Base-by-base conservation (phyloP, 30 jellyfish, hydroid and myxozoan genomes). In the Morbakka virulenta region DNA sequence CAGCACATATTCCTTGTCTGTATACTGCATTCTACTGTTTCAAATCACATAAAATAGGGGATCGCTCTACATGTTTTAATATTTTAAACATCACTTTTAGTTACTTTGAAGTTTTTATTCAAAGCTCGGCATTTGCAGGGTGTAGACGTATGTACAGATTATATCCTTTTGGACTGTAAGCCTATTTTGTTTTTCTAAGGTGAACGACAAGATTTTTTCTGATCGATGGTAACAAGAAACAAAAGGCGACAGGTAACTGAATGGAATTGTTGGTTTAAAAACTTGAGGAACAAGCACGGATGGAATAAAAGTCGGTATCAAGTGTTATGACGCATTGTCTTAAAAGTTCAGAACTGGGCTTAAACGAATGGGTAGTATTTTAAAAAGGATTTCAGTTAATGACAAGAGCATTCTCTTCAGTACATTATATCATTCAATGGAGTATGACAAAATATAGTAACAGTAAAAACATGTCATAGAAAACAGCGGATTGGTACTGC, bases 1-100 rank as follows among this genome's bases (percentile, higher is more conserved):
- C 85, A 86, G 64, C 91, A 77, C 85, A 86, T 86, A 88, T 85
- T 88, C 57, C 96, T 83, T 84, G 77, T 86, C 88, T 86, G 91
- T 88, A 91, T 85, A 83, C 62, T 81, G 94, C 94, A 81, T 83
- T 83, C 73, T 83, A 83, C 94, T 49, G 94, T 83, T 69, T 84
- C 94, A 83, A 73, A 72, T 69, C 87, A 72, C 87, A 51, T 52
- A 41, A 41, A 41, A 41, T 41, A 41, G 57, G 57, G 57, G 57
- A 6, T 41, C 17, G 9, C 57, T 41, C 57, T 6, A 9, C 57
- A 41, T 41, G 57, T 17, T 17, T 41, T 41, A 41, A 41, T 41
- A 41, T 41, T 41, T 9, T 41, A 41, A 41, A 41, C 13, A 41
- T 41, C 57, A 17, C 57, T 41, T 41, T 41, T 41, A 41, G 57